Percentiles rank a stretch among this genome's conserved stretches.
These are phyloP conservation scores for Perodicticus potto DNA, from an alignment of 2,797 vertebrate genomes.

Conservation along the genomic window DNA sequence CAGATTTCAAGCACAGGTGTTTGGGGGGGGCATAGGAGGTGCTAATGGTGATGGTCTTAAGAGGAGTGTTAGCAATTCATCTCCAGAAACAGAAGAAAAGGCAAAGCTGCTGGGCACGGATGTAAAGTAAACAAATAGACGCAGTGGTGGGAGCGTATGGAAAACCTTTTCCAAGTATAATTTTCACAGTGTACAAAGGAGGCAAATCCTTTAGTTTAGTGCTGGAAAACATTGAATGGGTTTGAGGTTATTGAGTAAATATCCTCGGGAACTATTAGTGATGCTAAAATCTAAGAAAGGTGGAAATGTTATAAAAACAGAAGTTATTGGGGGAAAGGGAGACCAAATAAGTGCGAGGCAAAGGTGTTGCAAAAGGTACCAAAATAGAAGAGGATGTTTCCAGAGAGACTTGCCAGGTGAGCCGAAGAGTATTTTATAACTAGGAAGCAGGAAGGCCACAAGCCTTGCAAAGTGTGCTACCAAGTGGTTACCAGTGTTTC, in stretches of 20 bases:
- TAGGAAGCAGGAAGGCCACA: neutral
- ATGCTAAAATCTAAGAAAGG: neutral
- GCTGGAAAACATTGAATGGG: neutral
- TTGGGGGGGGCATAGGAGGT: too few relatives aligned
- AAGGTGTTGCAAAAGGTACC: neutral
- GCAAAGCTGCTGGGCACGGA: neutral
- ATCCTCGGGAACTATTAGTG: neutral
- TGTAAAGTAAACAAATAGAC: neutral
- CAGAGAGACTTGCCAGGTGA: neutral
- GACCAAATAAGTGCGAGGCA: neutral
- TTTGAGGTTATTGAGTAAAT: conserved; percentile 45
- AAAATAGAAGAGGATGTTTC: conserved; percentile 17
- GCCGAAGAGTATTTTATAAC: neutral
- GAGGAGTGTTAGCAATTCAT: neutral
- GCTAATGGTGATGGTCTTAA: neutral
- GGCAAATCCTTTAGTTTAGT: neutral
- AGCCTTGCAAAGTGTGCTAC: neutral
- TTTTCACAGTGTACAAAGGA: neutral
- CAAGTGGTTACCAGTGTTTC: neutral
- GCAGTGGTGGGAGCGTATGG: neutral
- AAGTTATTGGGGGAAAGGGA: neutral
- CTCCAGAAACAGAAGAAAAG: neutral
- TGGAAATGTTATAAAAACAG: neutral
- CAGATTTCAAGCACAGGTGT: neutral
- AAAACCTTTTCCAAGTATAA: neutral